Evolutionary conservation across 2,888 invertebrate species (phyloP).

Genomic region (Andrena praecox): DNA sequence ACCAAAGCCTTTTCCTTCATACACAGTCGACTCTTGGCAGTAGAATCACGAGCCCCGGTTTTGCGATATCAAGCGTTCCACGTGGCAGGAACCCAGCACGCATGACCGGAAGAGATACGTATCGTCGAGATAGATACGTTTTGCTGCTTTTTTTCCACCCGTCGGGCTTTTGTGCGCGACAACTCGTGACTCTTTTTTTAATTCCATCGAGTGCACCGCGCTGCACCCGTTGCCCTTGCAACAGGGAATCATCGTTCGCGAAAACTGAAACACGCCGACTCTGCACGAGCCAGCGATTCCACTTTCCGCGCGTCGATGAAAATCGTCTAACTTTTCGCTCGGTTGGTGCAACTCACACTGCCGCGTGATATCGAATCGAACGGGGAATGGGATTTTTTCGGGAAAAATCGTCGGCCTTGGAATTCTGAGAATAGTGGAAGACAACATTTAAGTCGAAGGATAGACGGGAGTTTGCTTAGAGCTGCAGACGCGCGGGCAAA

Average conservation of each 20-base stretch:
- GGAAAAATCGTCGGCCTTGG: background rate
- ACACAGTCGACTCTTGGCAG: background rate
- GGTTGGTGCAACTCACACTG: background rate
- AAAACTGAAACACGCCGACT: background rate
- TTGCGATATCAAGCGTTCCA: background rate
- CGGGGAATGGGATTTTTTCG: background rate
- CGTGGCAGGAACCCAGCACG: background rate
- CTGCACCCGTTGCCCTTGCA: background rate
- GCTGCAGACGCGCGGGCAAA: constrained; percentile 11
- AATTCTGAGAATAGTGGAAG: background rate
- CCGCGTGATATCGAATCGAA: background rate
- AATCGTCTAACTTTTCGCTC: background rate
- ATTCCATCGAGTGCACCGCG: constrained; percentile 18
- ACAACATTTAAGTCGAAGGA: constrained; percentile 43
- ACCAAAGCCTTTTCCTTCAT: background rate
- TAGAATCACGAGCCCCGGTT: background rate
- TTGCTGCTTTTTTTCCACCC: background rate
- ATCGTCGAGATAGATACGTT: background rate
- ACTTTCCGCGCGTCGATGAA: background rate
- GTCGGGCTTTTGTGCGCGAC: constrained; percentile 1
- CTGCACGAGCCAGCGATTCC: background rate
- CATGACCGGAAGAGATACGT: background rate
- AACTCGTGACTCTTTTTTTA: constrained; percentile 20
- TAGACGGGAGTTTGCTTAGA: constrained; percentile 14
- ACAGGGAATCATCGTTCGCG: constrained; percentile 21